Base-by-base conservation (phyloP, 1,140 invertebrate species). In the Pectinophora gossypiella region DNA sequence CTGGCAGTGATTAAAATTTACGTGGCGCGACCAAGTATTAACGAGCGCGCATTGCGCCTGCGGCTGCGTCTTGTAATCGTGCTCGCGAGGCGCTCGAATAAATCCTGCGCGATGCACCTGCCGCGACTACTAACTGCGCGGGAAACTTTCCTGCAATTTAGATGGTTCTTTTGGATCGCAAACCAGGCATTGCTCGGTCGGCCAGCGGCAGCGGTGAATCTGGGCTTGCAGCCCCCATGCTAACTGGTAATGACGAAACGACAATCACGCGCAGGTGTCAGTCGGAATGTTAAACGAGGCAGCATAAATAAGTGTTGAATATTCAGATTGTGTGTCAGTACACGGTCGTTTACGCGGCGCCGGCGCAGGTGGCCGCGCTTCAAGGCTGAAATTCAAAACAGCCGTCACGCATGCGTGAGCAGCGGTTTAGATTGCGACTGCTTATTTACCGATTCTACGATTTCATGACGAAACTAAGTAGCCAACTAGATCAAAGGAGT, bases 371-470 rank as follows among this genome's bases (percentile, higher is more conserved):
- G 84, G 69, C 76, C 74, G 70, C 70, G 73, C 68, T 76, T 85
- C 84, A 87, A 87, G 84, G 84, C 81, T 87, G 84, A 87, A 87
- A 87, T 84, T 84, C 83, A 83, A 87, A 87, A 77, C 83, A 83
- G 79, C 69, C 73, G 79, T 84, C 84, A 87, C 78, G 81, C 84
- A 82, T 78, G 78, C 74, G 69, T 75, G 79, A 74, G 59, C 75
- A 72, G 68, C 73, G 75, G 71, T 73, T 78, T 76, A 72, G 68
- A 69, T 78, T 76, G 68, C 62, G 60, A 69, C 66, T 71, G 67
- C 59, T 65, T 72, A 65, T 80, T 77, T 74, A 73, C 63, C 61
- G 56, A 65, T 51, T 40, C 48, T 58, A 54, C 45, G 23, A 61
- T 64, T 64, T 62, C 51, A 56, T 61, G 40, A 58, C 48, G 50